Base-by-base conservation (phyloP, 2,113 vertebrate species). In the Morphnarchus princeps region DNA sequence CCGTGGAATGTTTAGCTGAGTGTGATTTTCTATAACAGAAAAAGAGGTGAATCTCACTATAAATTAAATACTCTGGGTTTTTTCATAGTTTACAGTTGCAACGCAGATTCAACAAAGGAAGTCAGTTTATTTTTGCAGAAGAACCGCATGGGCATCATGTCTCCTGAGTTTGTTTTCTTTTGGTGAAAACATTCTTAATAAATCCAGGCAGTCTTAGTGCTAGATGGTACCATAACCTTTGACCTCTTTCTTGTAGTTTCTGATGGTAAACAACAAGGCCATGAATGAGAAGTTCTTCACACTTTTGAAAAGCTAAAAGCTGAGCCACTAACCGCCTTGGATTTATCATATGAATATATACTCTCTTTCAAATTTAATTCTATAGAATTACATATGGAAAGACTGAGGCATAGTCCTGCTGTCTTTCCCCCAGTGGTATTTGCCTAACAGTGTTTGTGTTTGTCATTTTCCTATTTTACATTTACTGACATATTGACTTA, bases 131-230 rank as follows among this genome's bases (percentile, higher is more conserved):
- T 83, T 62, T 71, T n/a, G 49, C 3, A 4, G 58, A 38, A 88
- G 16, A 69, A 3, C 16, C 0, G 0, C 4, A 1, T 13, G 13
- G 31, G 3, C 57, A 19, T 47, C 7, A 2, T 11, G 5, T 25
- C 34, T 16, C 10, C 25, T 29, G 55, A 22, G 7, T 45, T 82
- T 28, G 3, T 17, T 76, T 59, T 52, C 6, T 50, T 80, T 80
- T 80, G 8, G 3, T 36, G 43, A 38, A 24, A n/a, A 24, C 11
- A 8, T 69, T 47, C 16, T 66, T 66, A 8, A 28, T 45, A 22
- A 62, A 11, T 16, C 11, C 15, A 18, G 32, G 11, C n/a, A 28
- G 10, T 11, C 22, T 40, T 54, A 19, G 10, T 31, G 8, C 14
- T 54, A 21, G 24, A 13, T 65, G 24, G 2, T 71, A 36, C 40